Evolutionary conservation across 1,140 invertebrate species (phyloP), one percentile per base, ranked within the genome.

Genomic region (Tetramorium parvispinum): DNA sequence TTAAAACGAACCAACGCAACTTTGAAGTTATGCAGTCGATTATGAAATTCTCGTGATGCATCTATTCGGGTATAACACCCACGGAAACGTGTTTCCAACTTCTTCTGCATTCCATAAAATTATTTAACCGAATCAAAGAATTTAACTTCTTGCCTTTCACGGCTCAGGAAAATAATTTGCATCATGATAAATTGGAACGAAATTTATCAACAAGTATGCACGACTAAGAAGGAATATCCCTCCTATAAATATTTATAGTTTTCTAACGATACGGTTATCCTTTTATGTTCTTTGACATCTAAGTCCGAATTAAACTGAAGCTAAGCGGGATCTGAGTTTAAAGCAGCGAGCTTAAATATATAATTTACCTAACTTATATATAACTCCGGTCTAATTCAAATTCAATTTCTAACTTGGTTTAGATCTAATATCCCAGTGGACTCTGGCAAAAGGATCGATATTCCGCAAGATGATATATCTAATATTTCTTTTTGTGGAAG

Each of bases 11-110:
- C 79, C 40, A 59, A 73, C 66, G 68, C 24, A 82, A 83, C 79
- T 83, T 83, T 75, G 68, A 83, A 83, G 68, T 83, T 83, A 83
- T 83, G 79, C 68, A 83, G 79, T 83, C 68, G 79, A 83, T 83
- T 83, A 83, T 83, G 79, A 83, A 82, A 83, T 83, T 75, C 79
- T 75, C 79, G 68, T 83, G 79, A 83, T 75, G 79, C 79, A 59
- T 83, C 68, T 75, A 61, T 83, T 83, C 68, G 68, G 32, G 68
- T 83, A 75, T 75, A 83, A 83, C 55, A 83, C 78, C 63, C 79
- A 37, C 37, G 53, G 27, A 83, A 82, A 73, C 53, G 68, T 49
- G 68, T 83, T 83, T 73, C 55, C 27, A 75, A 83, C 79, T 83
- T 83, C 53, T 75, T 83, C 53, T 10, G 53, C 68, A 75, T 83